These are phyloP conservation scores for Orchesella flavescens DNA, from an alignment of 2,888 invertebrate genomes.

Conservation along the genomic window DNA sequence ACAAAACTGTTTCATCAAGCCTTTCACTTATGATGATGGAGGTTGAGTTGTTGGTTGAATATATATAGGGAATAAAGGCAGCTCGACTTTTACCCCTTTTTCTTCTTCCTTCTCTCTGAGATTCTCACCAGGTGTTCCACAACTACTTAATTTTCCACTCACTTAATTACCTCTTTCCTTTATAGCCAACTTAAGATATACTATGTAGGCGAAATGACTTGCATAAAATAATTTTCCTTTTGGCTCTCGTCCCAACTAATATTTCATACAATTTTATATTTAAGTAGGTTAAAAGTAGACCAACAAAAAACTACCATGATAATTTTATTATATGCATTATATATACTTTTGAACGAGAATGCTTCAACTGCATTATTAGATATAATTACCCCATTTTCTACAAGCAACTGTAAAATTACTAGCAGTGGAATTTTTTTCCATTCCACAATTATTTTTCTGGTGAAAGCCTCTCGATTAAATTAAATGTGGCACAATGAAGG, in stretches of 20 bases:
- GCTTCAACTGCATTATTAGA: not conserved
- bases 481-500: not conserved
- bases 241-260: no score
- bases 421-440: not conserved
- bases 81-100: conserved; percentile 42
- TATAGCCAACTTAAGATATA: conserved; percentile 31
- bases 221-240: conserved; percentile 8
- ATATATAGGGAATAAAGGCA: not conserved
- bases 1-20: not conserved
- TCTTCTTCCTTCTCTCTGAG: conserved; percentile 42
- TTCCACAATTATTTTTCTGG: not conserved
- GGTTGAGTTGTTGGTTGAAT: no score
- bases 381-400: not conserved
- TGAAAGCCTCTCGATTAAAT: conserved; percentile 3
- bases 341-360: no score
- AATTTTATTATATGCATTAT: conserved; percentile 50
- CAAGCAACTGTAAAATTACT: not conserved
- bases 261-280: no score
- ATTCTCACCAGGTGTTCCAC: conserved; percentile 63
- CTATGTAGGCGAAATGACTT: not conserved
- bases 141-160: conserved; percentile 64
- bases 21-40: not conserved
- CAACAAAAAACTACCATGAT: conserved; percentile 4
- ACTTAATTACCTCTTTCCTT: conserved; percentile 62
- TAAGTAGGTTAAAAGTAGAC: not conserved